Evolutionary conservation across 2,888 invertebrate species (phyloP), one percentile per base, ranked within the genome.

Genomic region (Spisula solida): DNA sequence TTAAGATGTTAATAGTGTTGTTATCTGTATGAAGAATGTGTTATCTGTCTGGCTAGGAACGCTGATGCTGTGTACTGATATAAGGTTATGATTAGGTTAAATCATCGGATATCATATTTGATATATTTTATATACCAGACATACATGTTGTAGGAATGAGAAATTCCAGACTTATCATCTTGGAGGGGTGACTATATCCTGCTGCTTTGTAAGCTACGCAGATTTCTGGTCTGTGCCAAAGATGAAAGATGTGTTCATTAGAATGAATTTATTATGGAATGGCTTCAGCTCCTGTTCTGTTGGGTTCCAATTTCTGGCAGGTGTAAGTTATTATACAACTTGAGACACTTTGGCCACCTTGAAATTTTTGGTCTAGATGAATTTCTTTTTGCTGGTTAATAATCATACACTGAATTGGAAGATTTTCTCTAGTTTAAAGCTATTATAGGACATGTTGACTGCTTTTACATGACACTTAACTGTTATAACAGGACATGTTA

Each of bases 81-180:
- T 34, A 51, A 20, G 84, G 85, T 79, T 78, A 85, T 85, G 85
- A 79, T 55, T n/a, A 78, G 78, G 55, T 56, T 84, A 84, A 84
- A 84, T 84, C 84, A 78, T 75, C 1, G n/a, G 79, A 85, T 85
- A 78, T 78, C 78, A 78, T 85, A 34, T 51, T 79, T 79, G 85
- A 85, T 85, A 79, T 78, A 85, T 85, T 56, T 48, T 18, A 31
- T 18, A 31, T 29, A 20, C 78, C 85, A 85, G n/a, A 34, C 51
- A 75, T 75, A n/a, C 18, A 29, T 48, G 41, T 41, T 41, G 41
- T 41, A 41, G n/a, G 16, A 34, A 47, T 85, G 85, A 85, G 20
- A 20, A 34, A 79, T 41, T 51, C 78, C 85, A 85, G 85, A 85
- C 25, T 47, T 78, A 18, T 79, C 85, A 25, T 29, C 14, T 6